Conservation (phyloP, 2,797 vertebrate species). For the Clamator glandarius region DNA sequence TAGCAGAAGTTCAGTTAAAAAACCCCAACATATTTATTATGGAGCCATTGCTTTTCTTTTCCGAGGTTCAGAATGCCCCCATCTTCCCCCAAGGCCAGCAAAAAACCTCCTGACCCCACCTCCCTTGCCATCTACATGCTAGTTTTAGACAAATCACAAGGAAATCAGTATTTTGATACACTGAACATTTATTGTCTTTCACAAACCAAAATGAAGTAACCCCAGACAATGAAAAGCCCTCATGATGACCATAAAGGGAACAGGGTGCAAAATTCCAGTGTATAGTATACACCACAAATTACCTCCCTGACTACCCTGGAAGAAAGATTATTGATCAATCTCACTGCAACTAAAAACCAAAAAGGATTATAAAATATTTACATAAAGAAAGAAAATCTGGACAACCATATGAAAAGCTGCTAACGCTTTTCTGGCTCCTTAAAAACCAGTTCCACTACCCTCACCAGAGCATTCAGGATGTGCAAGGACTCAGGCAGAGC, state of each 20-base stretch:
- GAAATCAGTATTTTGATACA: constrained; percentile 45
- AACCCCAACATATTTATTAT: background rate
- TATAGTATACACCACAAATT: constrained; percentile 10
- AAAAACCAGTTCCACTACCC: constrained; percentile 46
- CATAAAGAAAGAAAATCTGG: constrained; percentile 73
- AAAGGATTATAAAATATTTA: constrained; percentile 81
- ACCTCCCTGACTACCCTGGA: constrained; percentile 51
- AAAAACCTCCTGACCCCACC: background rate
- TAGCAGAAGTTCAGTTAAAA: background rate
- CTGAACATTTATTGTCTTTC: constrained; percentile 79
- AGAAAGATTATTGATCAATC: constrained; percentile 69
- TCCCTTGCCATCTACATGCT: background rate
- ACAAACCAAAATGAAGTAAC: constrained; percentile 71
- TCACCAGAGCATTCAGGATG: constrained; percentile 43
- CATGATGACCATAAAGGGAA: constrained; percentile 54
- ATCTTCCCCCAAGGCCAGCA: rapidly evolving
- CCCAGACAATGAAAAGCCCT: constrained; percentile 61
- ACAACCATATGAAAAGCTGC: constrained; percentile 63
- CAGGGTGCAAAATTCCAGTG: constrained; percentile 51
- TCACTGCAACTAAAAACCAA: constrained; percentile 74
- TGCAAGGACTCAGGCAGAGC: constrained; percentile 29
- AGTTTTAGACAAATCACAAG: constrained; percentile 25
- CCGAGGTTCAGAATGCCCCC: background rate
- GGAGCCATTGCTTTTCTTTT: background rate
- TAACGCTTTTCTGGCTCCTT: constrained; percentile 31